Conservation (phyloP, 2,888 invertebrate species). For the Liodrosophila aerea region DNA sequence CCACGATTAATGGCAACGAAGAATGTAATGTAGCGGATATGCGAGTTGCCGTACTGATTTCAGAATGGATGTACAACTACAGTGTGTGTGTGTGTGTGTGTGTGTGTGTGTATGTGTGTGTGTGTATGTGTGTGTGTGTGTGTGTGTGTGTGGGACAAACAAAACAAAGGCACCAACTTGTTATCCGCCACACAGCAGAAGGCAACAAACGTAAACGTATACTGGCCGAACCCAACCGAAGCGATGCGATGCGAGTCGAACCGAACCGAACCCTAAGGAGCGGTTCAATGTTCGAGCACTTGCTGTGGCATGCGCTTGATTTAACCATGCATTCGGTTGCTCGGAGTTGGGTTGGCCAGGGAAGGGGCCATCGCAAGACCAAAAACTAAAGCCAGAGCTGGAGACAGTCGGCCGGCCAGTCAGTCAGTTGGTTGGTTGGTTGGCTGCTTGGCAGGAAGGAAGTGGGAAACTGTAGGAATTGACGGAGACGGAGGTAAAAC, state of each 20-base stretch:
- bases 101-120: neutral
- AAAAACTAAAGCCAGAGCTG: slow-evolving; percentile 22
- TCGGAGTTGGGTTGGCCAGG: too few species aligned
- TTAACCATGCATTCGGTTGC: slow-evolving; percentile 76
- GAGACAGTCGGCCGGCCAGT: neutral
- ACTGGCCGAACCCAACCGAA: too few species aligned
- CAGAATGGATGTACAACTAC: slow-evolving; percentile 54
- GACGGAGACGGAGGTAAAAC: slow-evolving; percentile 37
- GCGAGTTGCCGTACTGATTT: slow-evolving; percentile 74
- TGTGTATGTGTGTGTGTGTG: slow-evolving; percentile 16
- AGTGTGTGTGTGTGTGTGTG: too few species aligned
- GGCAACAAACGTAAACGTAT: slow-evolving; percentile 20
- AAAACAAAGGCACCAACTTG: slow-evolving; percentile 60
- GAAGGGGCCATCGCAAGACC: slow-evolving; percentile 47
- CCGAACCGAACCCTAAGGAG: slow-evolving; percentile 9
- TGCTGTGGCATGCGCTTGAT: slow-evolving; percentile 62
- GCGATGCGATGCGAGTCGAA: neutral
- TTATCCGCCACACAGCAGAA: slow-evolving; percentile 44
- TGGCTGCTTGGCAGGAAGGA: slow-evolving; percentile 44
- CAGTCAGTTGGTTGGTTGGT: slow-evolving; percentile 1
- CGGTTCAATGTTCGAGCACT: slow-evolving; percentile 69
- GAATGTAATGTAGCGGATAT: slow-evolving; percentile 75
- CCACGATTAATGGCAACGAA: slow-evolving; percentile 74
- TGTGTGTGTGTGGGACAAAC: slow-evolving; percentile 46
- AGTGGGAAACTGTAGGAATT: slow-evolving; percentile 56